Evolutionary conservation across 2,888 invertebrate genomes (phyloP).

Genomic region (Blera fallax): DNA sequence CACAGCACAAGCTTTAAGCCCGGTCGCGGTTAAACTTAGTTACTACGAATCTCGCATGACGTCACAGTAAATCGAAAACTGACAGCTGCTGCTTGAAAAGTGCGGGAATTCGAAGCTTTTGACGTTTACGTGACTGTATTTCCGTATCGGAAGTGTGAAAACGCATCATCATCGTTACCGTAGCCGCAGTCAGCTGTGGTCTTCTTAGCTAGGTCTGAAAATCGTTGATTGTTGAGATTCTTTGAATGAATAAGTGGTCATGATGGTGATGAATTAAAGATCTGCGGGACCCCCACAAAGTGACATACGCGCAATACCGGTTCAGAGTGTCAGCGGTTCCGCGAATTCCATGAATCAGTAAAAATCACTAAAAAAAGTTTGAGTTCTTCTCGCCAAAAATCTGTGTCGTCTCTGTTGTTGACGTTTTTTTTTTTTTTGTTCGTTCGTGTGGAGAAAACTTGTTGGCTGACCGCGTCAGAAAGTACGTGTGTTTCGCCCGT

Average conservation of each 20-base stretch:
- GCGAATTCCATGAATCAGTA: conserved; percentile 62
- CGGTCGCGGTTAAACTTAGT: conserved; percentile 26
- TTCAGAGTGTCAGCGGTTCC: conserved; percentile 43
- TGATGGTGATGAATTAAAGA: conserved; percentile 18
- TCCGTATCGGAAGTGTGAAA: conserved; percentile 54
- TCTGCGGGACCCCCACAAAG: conserved; percentile 1
- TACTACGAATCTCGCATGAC: conserved; percentile 35
- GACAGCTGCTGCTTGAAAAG: conserved; percentile 38
- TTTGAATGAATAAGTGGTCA: conserved; percentile 25
- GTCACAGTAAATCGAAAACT: conserved; percentile 16
- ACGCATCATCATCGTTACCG: conserved; percentile 8
- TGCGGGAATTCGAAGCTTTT: conserved; percentile 68
- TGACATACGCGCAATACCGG: conserved; percentile 51
- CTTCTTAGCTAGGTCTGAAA: background rate
- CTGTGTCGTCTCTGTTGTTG: conserved; percentile 29
- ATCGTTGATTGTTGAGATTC: background rate
- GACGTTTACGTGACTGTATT: conserved; percentile 43
- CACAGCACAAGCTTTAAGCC: conserved; percentile 43
- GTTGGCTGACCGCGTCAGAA: conserved; percentile 1
- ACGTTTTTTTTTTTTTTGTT: conserved; percentile 9
- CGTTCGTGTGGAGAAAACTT: conserved; percentile 32
- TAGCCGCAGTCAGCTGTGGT: conserved; percentile 30
- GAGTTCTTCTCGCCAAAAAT: conserved; percentile 11
- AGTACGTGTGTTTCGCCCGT: background rate
- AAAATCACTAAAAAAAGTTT: conserved; percentile 16